Base-by-base conservation (phyloP, 2,113 vertebrate genomes). In the Ophiodon elongatus region DNA sequence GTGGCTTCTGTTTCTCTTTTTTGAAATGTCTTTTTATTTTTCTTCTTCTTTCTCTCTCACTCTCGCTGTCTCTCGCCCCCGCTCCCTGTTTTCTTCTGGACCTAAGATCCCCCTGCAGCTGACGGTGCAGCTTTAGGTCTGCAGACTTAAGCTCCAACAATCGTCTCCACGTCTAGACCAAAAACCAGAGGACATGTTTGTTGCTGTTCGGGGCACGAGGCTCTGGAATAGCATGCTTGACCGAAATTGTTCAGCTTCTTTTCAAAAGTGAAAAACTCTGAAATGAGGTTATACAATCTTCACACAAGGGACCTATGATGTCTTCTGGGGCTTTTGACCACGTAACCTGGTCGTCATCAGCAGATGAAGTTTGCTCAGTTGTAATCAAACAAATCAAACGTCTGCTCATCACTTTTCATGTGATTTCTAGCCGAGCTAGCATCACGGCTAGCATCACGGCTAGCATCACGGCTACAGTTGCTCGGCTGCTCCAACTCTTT, bases 141-240 rank as follows among this genome's bases (percentile, higher is more conserved):
- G 69, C 79, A 73, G 57, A 63, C 69, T 45, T 56, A 52, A 63
- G 76, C 59, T 63, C n/a, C 76, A 74, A 43, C 47, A n/a, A 29
- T 87, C 39, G 68, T 81, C 77, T 68, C 59, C 39, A 57, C 63
- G 81, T 84, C 68, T 70, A 66, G 74, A 79, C 78, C 9, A 0
- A 8, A 73, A 63, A 54, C 29, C 80, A 76, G 66, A 70, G 47
- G 14, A 14, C 8, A 11, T 47, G 45, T 47, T 19, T 19, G 6
- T 21, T 73, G 54, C 41, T 67, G 31, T n/a, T 27, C 4, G n/a
- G 59, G 25, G 10, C 57, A 21, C 75, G 75, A 47, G 76, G 57
- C 8, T 63, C 8, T 35, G 29, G 41, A 31, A 45, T 31, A 47
- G 10, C 27, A 45, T 45, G 19, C 19, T 8, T 33, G 63, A 45